These are phyloP conservation scores for Sphenopsis melanotis DNA, from an alignment of 2,797 vertebrate genomes.

Conservation along the genomic window DNA sequence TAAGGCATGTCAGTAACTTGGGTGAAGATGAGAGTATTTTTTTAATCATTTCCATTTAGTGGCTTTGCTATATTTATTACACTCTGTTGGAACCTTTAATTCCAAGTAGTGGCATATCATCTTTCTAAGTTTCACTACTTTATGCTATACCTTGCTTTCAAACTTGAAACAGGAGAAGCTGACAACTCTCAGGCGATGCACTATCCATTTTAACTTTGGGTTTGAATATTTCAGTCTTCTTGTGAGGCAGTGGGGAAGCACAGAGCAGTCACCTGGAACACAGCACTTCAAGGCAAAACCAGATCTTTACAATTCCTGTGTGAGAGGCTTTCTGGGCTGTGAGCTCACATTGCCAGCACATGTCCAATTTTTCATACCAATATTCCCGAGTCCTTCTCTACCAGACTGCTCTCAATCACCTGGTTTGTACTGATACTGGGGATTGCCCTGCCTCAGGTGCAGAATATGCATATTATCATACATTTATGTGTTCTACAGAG, in stretches of 20 bases:
- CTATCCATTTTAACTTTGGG: neutral
- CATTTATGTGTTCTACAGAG: neutral
- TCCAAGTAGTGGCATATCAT: neutral
- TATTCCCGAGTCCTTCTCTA: neutral
- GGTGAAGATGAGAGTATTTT: neutral
- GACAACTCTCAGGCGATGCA: neutral
- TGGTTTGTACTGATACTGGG: neutral
- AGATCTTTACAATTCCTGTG: neutral
- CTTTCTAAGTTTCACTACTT: neutral
- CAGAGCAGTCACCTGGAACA: neutral
- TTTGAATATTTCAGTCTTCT: neutral
- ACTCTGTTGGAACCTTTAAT: neutral
- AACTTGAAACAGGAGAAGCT: neutral
- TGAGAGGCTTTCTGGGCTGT: neutral
- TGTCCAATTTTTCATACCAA: neutral
- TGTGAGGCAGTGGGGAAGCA: neutral
- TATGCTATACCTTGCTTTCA: neutral
- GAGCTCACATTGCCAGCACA: neutral
- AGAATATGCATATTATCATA: neutral
- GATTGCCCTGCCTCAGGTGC: neutral
- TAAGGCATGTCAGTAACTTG: neutral
- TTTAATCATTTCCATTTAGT: neutral
- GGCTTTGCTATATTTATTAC: neutral
- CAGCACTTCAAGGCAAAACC: neutral
- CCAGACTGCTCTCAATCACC: neutral